phyloP scores from a whole-genome alignment of 2,113 vertebrate species.

The Albula glossodonta region DNA sequence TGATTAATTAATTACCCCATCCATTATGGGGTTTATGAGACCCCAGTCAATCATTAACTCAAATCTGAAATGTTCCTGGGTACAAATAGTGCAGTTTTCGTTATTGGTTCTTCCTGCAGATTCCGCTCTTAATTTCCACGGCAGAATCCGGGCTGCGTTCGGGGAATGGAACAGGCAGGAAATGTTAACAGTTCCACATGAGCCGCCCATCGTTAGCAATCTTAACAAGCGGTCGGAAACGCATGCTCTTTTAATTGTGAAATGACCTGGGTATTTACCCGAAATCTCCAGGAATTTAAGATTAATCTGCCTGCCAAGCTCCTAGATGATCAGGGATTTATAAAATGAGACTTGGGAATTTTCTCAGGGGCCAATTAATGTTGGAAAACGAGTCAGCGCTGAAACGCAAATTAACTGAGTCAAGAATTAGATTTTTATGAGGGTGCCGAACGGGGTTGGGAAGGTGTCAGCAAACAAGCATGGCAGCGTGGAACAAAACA shows the following conservation, averaged over 20 bases:
- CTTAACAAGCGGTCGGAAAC: neutral
- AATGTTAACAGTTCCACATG: neutral
- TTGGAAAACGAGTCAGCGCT: slow-evolving; percentile 9
- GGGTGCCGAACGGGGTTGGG: neutral
- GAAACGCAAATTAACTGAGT: neutral
- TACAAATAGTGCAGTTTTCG: neutral
- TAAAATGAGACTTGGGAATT: slow-evolving; percentile 14
- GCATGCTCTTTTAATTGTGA: slow-evolving; percentile 15
- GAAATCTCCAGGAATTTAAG: slow-evolving; percentile 13
- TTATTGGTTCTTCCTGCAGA: neutral
- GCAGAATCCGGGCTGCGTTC: neutral
- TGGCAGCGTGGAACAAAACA: neutral
- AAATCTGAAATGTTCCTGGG: neutral
- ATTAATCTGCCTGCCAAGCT: slow-evolving; percentile 21
- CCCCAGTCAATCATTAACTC: no score
- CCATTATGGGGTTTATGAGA: no score
- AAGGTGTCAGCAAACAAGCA: neutral
- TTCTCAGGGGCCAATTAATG: slow-evolving; percentile 24
- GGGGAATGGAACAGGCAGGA: neutral
- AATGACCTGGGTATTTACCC: slow-evolving; percentile 22
- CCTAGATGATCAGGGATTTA: slow-evolving; percentile 20
- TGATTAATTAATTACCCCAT: no score
- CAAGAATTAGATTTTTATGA: neutral
- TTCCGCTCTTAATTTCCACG: neutral
- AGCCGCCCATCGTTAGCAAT: neutral